Conservation (phyloP, 1,140 invertebrate genomes). For the Ptiloglossa arizonensis region DNA sequence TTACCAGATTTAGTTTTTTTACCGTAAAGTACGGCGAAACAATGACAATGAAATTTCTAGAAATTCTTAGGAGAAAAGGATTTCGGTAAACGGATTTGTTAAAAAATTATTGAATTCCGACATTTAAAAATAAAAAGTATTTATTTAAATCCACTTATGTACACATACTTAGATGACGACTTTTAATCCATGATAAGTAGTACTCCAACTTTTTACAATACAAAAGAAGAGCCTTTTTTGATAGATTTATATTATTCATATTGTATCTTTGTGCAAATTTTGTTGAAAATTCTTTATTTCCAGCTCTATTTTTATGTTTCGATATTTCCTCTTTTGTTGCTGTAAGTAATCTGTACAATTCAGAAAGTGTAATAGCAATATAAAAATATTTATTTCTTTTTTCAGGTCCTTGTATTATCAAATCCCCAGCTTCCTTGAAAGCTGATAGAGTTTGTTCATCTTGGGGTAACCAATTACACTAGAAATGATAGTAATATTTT, state of each 20-base stretch:
- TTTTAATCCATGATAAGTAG: slow-evolving; percentile 85
- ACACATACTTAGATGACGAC: slow-evolving; percentile 11
- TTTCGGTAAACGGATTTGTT: no score
- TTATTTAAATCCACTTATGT: slow-evolving; percentile 17
- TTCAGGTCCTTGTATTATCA: slow-evolving; percentile 81
- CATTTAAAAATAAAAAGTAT: background rate
- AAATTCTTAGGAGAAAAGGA: no score
- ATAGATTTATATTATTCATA: slow-evolving; percentile 79
- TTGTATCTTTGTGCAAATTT: slow-evolving; percentile 82
- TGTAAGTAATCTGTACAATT: slow-evolving; percentile 83
- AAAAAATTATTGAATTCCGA: background rate
- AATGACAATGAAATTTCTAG: no score
- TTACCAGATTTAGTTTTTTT: no score
- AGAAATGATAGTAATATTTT: slow-evolving; percentile 56
- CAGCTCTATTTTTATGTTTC: slow-evolving; percentile 67
- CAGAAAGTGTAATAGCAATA: slow-evolving; percentile 83
- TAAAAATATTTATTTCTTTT: slow-evolving; percentile 79
- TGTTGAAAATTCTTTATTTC: slow-evolving; percentile 79
- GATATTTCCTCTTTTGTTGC: slow-evolving; percentile 76
- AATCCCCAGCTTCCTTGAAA: slow-evolving; percentile 77
- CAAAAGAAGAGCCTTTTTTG: slow-evolving; percentile 83
- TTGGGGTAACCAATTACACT: slow-evolving; percentile 76
- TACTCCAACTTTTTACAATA: slow-evolving; percentile 87
- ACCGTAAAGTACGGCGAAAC: no score
- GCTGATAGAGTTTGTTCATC: slow-evolving; percentile 73